phyloP scores from a whole-genome alignment of 1,140 invertebrate genomes.

The Orchesella cincta region DNA sequence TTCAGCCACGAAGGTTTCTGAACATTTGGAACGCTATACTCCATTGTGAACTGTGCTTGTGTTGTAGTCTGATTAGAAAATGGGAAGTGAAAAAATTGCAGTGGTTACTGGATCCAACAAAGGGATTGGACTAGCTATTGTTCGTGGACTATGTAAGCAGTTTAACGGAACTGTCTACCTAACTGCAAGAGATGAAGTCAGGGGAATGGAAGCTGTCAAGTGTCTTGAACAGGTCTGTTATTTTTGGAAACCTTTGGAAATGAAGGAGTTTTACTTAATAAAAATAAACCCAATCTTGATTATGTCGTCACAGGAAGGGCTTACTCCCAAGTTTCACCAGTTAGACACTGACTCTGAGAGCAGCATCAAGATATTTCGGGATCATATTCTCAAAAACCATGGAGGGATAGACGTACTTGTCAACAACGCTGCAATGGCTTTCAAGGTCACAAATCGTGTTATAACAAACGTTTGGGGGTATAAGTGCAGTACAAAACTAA shows the following conservation, averaged over 20 bases:
- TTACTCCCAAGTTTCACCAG: constrained; percentile 67
- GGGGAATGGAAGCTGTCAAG: constrained; percentile 63
- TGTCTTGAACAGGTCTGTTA: constrained; percentile 57
- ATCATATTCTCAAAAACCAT: constrained; percentile 67
- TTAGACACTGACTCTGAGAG: constrained; percentile 67
- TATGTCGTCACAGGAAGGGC: constrained; percentile 53
- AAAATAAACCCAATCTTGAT: too few relatives aligned
- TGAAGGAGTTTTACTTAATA: too few relatives aligned
- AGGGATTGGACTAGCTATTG: constrained; percentile 68
- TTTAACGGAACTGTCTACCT: constrained; percentile 66
- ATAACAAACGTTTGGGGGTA: background rate
- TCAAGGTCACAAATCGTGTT: constrained; percentile 62
- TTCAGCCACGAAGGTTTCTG: background rate
- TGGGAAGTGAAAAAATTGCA: background rate
- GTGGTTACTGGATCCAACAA: constrained; percentile 9
- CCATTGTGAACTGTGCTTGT: background rate
- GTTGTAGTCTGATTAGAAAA: background rate
- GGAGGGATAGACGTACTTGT: constrained; percentile 77
- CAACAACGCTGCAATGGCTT: constrained; percentile 83
- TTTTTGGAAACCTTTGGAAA: background rate
- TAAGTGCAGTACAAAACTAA: background rate
- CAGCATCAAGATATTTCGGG: constrained; percentile 64
- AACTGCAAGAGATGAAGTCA: constrained; percentile 63
- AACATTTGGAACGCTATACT: background rate
- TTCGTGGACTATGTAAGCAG: constrained; percentile 65